These are phyloP conservation scores for Hippocampus kuda DNA, from an alignment of 2,797 vertebrate species.

Conservation along the genomic window DNA sequence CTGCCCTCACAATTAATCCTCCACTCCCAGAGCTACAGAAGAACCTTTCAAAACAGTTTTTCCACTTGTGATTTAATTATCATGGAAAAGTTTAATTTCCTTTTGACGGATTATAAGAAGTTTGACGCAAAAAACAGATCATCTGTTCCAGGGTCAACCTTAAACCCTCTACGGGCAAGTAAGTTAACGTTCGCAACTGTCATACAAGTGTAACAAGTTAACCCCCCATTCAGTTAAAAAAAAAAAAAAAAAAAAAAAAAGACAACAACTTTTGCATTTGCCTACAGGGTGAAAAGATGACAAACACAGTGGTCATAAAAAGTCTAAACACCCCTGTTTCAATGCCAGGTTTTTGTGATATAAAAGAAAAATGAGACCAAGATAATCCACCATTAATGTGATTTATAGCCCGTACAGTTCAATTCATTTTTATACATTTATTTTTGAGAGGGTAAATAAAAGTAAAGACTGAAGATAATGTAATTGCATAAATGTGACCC, in stretches of 20 bases:
- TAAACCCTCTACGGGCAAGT: background rate
- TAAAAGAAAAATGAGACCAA: background rate
- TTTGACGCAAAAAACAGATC: background rate
- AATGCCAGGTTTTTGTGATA: background rate
- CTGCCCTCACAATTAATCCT: slow-evolving; percentile 44
- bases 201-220: background rate
- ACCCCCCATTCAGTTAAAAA: background rate
- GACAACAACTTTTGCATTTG: background rate
- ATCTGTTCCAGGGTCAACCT: background rate
- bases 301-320: background rate
- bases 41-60: background rate
- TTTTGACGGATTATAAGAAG: background rate
- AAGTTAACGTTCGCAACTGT: background rate
- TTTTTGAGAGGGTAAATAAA: no score
- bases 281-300: no score
- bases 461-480: no score
- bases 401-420: no score
- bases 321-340: background rate
- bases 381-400: no score
- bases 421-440: no score
- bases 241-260: background rate
- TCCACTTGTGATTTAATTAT: slow-evolving; percentile 1
- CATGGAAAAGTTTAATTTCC: background rate
- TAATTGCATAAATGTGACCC: no score
- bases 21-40: slow-evolving; percentile 11